Evolutionary conservation across 2,797 vertebrate genomes (phyloP).

Genomic region (Ciconia nigra): DNA sequence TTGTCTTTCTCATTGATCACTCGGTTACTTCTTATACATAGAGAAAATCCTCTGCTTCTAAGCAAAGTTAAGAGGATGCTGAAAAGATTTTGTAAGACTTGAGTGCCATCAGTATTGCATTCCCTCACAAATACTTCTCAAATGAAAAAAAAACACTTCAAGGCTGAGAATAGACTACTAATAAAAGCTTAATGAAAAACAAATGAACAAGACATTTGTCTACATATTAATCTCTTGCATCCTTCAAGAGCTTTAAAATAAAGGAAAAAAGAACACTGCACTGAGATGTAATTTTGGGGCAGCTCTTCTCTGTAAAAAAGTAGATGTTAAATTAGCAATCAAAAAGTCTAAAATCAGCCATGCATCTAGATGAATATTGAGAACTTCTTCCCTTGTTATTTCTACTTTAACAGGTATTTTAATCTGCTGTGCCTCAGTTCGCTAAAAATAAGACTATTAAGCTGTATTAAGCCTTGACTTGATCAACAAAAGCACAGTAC

Average conservation of each 20-base stretch:
- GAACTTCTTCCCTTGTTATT: not conserved
- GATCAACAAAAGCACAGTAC: not conserved
- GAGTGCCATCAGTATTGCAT: not conserved
- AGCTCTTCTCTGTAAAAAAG: not conserved
- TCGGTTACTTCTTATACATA: not conserved
- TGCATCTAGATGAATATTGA: not conserved
- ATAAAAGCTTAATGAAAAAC: not conserved
- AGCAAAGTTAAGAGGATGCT: not conserved
- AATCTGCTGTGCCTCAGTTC: not conserved
- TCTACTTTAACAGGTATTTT: not conserved
- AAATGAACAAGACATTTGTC: not conserved
- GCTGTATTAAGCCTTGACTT: not conserved
- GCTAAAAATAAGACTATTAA: not conserved
- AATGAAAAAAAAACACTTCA: not conserved
- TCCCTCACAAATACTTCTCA: not conserved
- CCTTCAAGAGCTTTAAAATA: not conserved
- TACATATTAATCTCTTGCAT: not conserved
- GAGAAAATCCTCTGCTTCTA: not conserved
- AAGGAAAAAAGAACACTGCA: not conserved
- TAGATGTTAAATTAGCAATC: not conserved
- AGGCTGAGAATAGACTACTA: not conserved
- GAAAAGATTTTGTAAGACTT: not conserved
- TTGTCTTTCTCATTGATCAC: not conserved
- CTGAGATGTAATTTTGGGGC: not conserved
- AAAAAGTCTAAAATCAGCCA: not conserved